Evolutionary conservation across 2,888 invertebrate species (phyloP), one percentile per base, ranked within the genome.

Genomic region (Serripes groenlandicus): DNA sequence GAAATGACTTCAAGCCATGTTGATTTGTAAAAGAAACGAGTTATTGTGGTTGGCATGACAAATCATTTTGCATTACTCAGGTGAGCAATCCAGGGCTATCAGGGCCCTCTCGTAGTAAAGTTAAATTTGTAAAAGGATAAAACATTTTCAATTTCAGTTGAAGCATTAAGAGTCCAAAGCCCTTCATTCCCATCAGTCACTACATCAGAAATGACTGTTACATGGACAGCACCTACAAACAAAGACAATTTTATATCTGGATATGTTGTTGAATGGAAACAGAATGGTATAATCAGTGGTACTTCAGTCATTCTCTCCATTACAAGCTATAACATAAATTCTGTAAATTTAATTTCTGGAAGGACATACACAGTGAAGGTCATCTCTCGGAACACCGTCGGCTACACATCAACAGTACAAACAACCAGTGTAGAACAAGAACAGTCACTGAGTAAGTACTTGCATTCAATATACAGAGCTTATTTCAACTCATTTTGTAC

Each of bases 401-500:
- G 37, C 21, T 30, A 70, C 30, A 0, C 28, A 30, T 11, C 9
- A 21, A 1, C 30, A 49, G 18, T 32, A 26, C 42, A 58, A 18
- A 76, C 69, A 23, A 60, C 60, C 28, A 42, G 15, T 32, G 26
- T 58, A 3, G 23, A 49, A 21, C 49, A 70, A 28, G 49, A 76
- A 42, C 69, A 76, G 60, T 58, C 76, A 23, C 23, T 58, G 26
- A 69, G 76, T 76, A 60, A 60, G 35, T 75, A n/a, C n/a, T n/a
- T n/a, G n/a, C n/a, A n/a, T n/a, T n/a, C n/a, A n/a, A n/a, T n/a
- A n/a, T n/a, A n/a, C n/a, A n/a, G n/a, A n/a, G n/a, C n/a, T n/a
- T n/a, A n/a, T n/a, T n/a, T n/a, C n/a, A n/a, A n/a, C n/a, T n/a
- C n/a, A n/a, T n/a, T n/a, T n/a, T n/a, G n/a, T n/a, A n/a, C n/a